These are phyloP conservation scores for Rhabditoides inermis DNA, from an alignment of 2,888 invertebrate genomes.

Conservation along the genomic window DNA sequence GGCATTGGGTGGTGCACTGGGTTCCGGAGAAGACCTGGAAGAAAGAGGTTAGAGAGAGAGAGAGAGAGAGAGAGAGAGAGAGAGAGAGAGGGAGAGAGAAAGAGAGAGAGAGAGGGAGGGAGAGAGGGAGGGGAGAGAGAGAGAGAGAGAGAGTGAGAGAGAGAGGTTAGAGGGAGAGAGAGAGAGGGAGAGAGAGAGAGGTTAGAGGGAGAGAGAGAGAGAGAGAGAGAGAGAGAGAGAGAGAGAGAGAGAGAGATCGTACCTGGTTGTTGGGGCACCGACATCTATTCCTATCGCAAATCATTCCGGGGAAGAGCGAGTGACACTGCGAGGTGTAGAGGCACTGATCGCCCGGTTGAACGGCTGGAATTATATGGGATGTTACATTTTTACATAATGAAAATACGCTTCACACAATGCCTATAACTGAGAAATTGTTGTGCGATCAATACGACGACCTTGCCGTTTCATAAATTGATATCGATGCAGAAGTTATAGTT, in stretches of 20 bases:
- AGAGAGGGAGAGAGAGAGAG: too few relatives aligned
- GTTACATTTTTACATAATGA: too few relatives aligned
- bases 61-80: background rate
- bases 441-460: too few relatives aligned
- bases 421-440: too few relatives aligned
- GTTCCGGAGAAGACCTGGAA: slow-evolving; percentile 29
- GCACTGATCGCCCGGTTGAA: slow-evolving; percentile 48
- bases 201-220: slow-evolving; percentile 12
- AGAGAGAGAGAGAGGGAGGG: slow-evolving; percentile 9
- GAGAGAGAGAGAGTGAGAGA: slow-evolving; percentile 27
- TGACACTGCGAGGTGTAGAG: slow-evolving; percentile 51
- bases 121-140: slow-evolving; percentile 26
- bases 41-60: slow-evolving; percentile 11
- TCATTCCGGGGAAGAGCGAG: slow-evolving; percentile 43
- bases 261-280: slow-evolving; percentile 35
- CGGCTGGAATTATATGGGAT: slow-evolving; percentile 30
- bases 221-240: slow-evolving; percentile 2
- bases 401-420: too few relatives aligned
- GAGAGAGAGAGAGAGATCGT: background rate
- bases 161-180: slow-evolving; percentile 10
- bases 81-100: background rate
- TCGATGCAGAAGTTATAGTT: too few relatives aligned
- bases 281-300: slow-evolving; percentile 41
- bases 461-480: too few relatives aligned
- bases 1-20: slow-evolving; percentile 30